Evolutionary conservation across 1,140 invertebrate species (phyloP), one percentile per base, ranked within the genome.

Genomic region (Eurosta solidaginis): DNA sequence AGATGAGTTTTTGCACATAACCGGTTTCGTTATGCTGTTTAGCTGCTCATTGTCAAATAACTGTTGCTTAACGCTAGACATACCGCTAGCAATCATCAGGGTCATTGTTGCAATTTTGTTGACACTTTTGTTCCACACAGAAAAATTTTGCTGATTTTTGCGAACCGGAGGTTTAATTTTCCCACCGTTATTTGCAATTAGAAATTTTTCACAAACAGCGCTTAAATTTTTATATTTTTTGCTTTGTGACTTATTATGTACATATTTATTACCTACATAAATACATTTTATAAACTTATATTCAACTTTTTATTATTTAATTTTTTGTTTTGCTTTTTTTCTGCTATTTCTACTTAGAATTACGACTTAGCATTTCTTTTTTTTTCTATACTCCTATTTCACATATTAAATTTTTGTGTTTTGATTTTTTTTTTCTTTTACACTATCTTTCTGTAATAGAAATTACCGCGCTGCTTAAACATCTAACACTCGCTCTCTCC

Each of bases 21-120:
- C 59, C 33, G 29, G 59, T 68, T 68, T 68, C 59, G 33, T 40
- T 20, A n/a, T 3, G 29, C 59, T 68, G 14, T 2, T 2, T 22
- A 40, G 33, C 33, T 68, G 59, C n/a, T 40, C 59, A 68, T 68
- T 68, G 59, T 33, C 59, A 68, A 68, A 68, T 68, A 68, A 68
- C 59, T 68, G 33, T 40, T 68, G 59, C 17, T 68, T n/a, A 68
- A 68, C 33, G 40, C 36, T 40, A 40, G 36, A 5, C n/a, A 20
- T 4, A 40, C 40, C 49, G 20, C n/a, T n/a, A 54, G 6, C 27
- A 14, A 20, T 40, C 22, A 33, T 40, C 59, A 68, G 33, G 59
- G 59, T 68, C 59, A 68, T 36, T 36, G 59, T 42, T 68, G 54
- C 54, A 29, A 47, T 54, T 9, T 20, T 0, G 45, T 47, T 47